These are phyloP conservation scores for Drosophila mojavensis DNA, from an alignment of 1,140 invertebrate genomes.

Conservation along the genomic window DNA sequence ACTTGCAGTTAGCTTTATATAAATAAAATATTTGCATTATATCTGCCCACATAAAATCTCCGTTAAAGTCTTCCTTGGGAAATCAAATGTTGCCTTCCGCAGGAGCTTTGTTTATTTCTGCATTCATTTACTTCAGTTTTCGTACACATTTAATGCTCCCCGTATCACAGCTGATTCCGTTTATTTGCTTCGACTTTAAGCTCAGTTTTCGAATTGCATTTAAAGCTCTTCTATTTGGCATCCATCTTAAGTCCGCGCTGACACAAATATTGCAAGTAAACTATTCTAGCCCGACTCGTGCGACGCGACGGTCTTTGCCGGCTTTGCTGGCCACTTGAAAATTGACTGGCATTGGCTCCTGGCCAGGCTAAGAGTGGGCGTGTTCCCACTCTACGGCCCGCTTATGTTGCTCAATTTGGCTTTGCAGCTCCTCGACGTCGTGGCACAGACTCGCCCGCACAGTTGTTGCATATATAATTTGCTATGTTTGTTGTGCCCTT, in stretches of 20 bases:
- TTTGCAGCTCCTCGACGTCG: conserved; percentile 13
- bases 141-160: too few species aligned
- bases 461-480: conserved; percentile 38
- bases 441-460: conserved; percentile 3
- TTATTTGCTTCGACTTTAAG: not conserved
- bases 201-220: not conserved
- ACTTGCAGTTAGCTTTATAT: too few species aligned
- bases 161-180: too few species aligned
- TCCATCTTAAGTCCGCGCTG: too few species aligned
- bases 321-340: conserved; percentile 27
- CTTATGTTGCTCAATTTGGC: conserved; percentile 35
- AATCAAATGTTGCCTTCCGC: too few species aligned
- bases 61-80: too few species aligned
- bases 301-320: not conserved
- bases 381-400: conserved; percentile 1
- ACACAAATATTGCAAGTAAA: not conserved
- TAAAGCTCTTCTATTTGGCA: too few species aligned
- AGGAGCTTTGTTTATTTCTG: too few species aligned
- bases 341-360: conserved; percentile 20
- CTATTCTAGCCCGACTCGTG: not conserved
- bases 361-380: conserved; percentile 1
- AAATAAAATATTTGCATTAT: too few species aligned
- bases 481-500: conserved; percentile 4
- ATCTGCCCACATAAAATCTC: too few species aligned
- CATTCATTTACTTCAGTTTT: too few species aligned